These are phyloP conservation scores for Ptilodon capucinus DNA, from an alignment of 2,888 invertebrate genomes.

Conservation along the genomic window DNA sequence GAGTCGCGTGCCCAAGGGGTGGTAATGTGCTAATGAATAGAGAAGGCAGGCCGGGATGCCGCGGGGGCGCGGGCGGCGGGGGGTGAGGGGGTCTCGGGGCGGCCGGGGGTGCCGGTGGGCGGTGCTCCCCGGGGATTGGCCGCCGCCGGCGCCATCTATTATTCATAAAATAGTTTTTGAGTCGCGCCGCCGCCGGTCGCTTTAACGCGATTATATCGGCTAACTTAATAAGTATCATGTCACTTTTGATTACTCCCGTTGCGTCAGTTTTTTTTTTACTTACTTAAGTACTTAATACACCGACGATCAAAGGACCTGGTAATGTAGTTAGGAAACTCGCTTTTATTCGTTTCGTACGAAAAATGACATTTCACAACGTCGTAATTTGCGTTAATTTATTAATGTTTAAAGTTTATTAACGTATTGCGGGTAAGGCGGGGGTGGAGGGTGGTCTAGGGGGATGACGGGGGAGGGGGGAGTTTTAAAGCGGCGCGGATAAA, in stretches of 20 bases:
- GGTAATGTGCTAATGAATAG: conserved; percentile 82
- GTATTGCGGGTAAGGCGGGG: conserved; percentile 51
- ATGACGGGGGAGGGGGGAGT: conserved; percentile 31
- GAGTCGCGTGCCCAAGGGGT: conserved; percentile 67
- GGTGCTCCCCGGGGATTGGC: conserved; percentile 79
- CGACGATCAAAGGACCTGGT: conserved; percentile 65
- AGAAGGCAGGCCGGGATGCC: conserved; percentile 55
- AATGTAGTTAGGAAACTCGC: conserved; percentile 51
- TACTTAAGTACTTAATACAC: conserved; percentile 29
- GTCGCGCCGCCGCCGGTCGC: conserved; percentile 75
- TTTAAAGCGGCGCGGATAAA: conserved; percentile 57
- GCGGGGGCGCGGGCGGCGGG: conserved; percentile 36
- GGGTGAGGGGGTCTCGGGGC: conserved; percentile 31
- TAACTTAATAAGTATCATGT: conserved; percentile 81
- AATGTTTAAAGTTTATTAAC: conserved; percentile 78
- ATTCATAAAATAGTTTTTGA: conserved; percentile 83
- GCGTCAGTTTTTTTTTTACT: conserved; percentile 23
- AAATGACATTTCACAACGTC: conserved; percentile 56
- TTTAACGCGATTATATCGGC: conserved; percentile 70
- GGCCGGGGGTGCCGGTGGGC: conserved; percentile 54
- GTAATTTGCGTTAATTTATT: conserved; percentile 70
- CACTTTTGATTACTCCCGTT: conserved; percentile 76
- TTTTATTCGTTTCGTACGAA: conserved; percentile 60
- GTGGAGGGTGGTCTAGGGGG: conserved; percentile 30
- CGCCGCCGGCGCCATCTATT: conserved; percentile 78